Percentiles rank a stretch among this genome's conserved stretches.
Conservation (phyloP, 2,888 invertebrate species). For the Machimus rusticus region DNA sequence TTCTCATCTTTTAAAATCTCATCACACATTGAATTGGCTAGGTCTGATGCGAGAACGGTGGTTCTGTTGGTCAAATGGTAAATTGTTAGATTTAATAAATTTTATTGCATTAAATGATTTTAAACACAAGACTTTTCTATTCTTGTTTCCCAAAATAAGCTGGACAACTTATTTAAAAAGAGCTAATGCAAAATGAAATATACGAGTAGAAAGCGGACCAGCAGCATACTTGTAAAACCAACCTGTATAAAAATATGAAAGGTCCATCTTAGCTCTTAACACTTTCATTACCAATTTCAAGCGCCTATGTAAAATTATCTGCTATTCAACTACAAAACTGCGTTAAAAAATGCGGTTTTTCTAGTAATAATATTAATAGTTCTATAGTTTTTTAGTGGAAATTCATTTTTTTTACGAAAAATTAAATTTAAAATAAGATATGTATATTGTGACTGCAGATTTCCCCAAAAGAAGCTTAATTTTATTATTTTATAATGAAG, state of each 20-base stretch:
- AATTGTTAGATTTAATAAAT: background rate
- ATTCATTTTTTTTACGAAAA: too few relatives aligned
- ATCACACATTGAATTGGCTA: conserved; percentile 51
- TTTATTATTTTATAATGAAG: too few relatives aligned
- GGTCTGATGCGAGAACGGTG: conserved; percentile 50
- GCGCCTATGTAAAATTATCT: background rate
- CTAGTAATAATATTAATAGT: background rate
- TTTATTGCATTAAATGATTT: background rate
- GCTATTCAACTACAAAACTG: background rate
- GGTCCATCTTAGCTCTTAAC: background rate
- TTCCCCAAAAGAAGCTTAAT: too few relatives aligned
- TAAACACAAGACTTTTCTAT: background rate
- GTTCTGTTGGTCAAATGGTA: conserved; percentile 45
- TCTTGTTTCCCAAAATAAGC: background rate
- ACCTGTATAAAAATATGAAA: too few relatives aligned
- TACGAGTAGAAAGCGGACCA: background rate
- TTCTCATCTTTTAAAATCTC: conserved; percentile 48
- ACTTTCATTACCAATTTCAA: background rate
- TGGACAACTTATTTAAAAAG: background rate
- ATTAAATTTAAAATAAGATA: too few relatives aligned
- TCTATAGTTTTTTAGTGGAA: too few relatives aligned
- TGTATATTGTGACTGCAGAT: too few relatives aligned
- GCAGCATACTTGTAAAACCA: too few relatives aligned
- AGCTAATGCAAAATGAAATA: background rate
- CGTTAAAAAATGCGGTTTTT: background rate